Evolutionary conservation across 2,888 invertebrate species (phyloP), one percentile per base, ranked within the genome.

Genomic region (Caenorhabditis virilis): DNA sequence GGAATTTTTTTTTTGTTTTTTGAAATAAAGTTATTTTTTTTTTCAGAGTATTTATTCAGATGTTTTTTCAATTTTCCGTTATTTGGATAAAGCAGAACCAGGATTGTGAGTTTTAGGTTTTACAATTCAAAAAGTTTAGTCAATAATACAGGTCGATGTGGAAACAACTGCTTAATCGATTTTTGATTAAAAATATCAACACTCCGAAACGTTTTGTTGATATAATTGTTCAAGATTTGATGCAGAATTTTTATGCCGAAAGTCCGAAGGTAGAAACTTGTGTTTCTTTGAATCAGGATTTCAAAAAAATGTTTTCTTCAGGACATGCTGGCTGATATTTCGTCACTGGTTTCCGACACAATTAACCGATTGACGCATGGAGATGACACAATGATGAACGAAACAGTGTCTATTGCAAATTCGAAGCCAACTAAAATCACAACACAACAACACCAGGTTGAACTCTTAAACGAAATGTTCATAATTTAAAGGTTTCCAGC

Each of bases 71-170:
- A 50, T 43, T 13, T 30, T 63, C 26, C 20, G 42, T 5, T 41
- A 63, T 26, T 7, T 38, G 2, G 27, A 22, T 4, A n/a, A 11
- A 0, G 63, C 57, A 9, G 49, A 43, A 48, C 7, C 53, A 1
- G 63, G 63, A 15, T 16, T 39, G 38, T 9, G 47, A 55, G 16
- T 50, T 49, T 2, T 55, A 51, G n/a, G n/a, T n/a, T n/a, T n/a
- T n/a, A n/a, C n/a, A n/a, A n/a, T n/a, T n/a, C n/a, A n/a, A n/a
- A n/a, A n/a, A n/a, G n/a, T n/a, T n/a, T n/a, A n/a, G n/a, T n/a
- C n/a, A n/a, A n/a, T n/a, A n/a, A n/a, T n/a, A n/a, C n/a, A n/a
- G n/a, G n/a, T n/a, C n/a, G n/a, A n/a, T n/a, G n/a, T n/a, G n/a
- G n/a, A n/a, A n/a, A n/a, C n/a, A n/a, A n/a, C n/a, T n/a, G n/a